Evolutionary conservation across 2,888 invertebrate genomes (phyloP).

Genomic region (Scaptomyza tumidula): DNA sequence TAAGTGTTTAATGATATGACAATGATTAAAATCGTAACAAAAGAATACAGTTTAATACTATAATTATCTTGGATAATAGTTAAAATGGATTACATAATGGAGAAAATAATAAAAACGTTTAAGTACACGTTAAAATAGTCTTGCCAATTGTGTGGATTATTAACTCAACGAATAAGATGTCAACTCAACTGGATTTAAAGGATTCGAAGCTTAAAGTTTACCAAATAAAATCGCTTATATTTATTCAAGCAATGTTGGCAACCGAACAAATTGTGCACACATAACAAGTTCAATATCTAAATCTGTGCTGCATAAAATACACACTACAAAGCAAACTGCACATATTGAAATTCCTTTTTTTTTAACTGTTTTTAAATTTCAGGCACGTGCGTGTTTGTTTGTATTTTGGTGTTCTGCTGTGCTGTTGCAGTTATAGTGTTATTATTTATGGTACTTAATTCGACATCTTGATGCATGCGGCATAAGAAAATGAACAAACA

Average conservation of each 20-base stretch:
- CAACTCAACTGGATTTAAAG: background rate
- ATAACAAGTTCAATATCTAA: slow-evolving; percentile 1
- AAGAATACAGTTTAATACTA: too few species aligned
- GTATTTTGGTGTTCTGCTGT: background rate
- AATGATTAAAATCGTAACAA: background rate
- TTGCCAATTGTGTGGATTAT: too few species aligned
- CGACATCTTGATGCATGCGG: background rate
- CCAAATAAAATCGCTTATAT: background rate
- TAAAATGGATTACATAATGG: too few species aligned
- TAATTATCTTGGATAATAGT: too few species aligned
- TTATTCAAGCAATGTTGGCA: background rate
- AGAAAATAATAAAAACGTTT: too few species aligned
- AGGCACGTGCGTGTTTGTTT: background rate
- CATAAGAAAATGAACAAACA: background rate
- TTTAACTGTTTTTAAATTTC: background rate
- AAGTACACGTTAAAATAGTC: too few species aligned
- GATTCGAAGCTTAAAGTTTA: background rate
- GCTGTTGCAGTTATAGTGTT: background rate
- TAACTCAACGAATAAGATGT: too few species aligned
- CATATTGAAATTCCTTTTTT: background rate
- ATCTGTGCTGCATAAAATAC: background rate
- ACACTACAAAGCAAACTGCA: background rate
- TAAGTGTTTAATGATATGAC: too few species aligned
- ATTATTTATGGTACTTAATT: background rate
- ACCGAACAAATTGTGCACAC: background rate